Evolutionary conservation across 2,888 invertebrate species (phyloP), one percentile per base, ranked within the genome.

Genomic region (Rotaria magnacalcarata): DNA sequence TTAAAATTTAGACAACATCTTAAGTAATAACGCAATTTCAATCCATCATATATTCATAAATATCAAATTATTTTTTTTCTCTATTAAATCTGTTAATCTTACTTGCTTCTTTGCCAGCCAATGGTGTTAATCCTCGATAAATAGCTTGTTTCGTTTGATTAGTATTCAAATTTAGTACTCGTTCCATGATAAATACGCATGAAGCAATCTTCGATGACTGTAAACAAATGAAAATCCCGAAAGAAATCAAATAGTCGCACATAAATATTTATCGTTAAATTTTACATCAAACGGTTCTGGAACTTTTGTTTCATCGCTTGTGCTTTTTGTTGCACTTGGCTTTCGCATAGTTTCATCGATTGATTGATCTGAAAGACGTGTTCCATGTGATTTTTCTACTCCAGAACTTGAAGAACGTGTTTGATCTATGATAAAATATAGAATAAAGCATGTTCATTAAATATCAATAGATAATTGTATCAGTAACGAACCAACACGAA

Each of bases 121-220:
- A 80, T 54, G 86, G 54, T 74, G 58, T 84, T 67, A 90, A 89
- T 8, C 89, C 89, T 86, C 91, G 88, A 87, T 90, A 91, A 11
- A 88, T 86, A 16, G 91, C 90, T 85, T 89, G 90, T 88, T 90
- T 90, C 14, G 89, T 88, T 88, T 91, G 91, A 87, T 90, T 90
- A 14, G 90, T 90, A 88, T 91, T 91, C 75, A 90, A 88, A 87
- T 91, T 90, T 34, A 91, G 88, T 14, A 89, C 89, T 86, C 91
- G 87, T 87, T 91, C 91, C 90, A 91, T 90, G 10, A 90, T 88
- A 87, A 91, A 90, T 24, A 86, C 54, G 27, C n/a, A 54, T 14
- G 74, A 52, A 16, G 41, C 43, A 54, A 86, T 58, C 27, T 41
- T 52, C 3, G 58, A 58, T 41, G 84, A 80, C 87, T 87, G 11